These are phyloP conservation scores for Clarias laeviceps DNA, from an alignment of 2,797 vertebrate genomes.

Conservation along the genomic window DNA sequence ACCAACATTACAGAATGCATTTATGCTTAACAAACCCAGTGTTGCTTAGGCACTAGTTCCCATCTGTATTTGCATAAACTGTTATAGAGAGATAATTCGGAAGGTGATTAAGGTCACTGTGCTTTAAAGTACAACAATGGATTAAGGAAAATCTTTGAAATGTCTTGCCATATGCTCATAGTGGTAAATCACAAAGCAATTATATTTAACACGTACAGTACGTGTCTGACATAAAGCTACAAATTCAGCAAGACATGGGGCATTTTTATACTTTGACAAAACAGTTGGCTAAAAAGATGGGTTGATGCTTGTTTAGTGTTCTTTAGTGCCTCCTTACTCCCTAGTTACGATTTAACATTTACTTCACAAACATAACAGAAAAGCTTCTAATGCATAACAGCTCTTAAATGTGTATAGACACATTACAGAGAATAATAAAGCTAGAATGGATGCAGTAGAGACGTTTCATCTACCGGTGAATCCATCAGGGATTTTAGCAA, in stretches of 20 bases:
- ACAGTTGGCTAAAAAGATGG: neutral
- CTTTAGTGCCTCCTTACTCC: too few species aligned
- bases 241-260: neutral
- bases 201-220: neutral
- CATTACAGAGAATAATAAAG: neutral
- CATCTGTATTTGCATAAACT: slow-evolving; percentile 21
- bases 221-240: neutral
- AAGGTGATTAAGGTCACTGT: slow-evolving; percentile 9
- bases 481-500: neutral
- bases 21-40: neutral
- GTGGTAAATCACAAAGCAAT: neutral
- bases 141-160: slow-evolving; percentile 2
- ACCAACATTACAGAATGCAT: slow-evolving; percentile 49
- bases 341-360: too few species aligned
- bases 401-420: neutral
- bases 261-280: neutral
- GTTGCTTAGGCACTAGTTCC: neutral
- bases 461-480: neutral
- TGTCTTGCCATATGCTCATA: neutral
- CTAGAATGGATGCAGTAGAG: neutral
- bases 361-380: neutral
- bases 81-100: slow-evolving; percentile 10
- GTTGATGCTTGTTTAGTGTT: too few species aligned
- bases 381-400: neutral
- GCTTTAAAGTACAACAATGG: neutral